A percentile compares a stretch with the other conserved stretches of the same genome.
Evolutionary conservation across 2,888 invertebrate genomes (phyloP).

Genomic region (Hypsopygia costalis): DNA sequence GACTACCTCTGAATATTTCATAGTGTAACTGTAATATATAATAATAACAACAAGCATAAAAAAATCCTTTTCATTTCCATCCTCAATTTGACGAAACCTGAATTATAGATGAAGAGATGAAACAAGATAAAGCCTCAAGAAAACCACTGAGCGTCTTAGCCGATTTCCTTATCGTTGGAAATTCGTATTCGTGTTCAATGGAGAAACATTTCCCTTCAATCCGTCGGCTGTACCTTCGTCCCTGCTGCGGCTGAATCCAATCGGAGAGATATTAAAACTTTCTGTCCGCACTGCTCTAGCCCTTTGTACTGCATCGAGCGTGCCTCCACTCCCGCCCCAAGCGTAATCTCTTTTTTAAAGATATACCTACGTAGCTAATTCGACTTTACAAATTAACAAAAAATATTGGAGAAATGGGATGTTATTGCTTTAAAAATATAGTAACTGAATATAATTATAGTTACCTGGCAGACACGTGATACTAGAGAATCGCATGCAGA

Average conservation of each 20-base stretch:
- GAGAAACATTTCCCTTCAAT: slow-evolving; percentile 55
- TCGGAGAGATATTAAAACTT: slow-evolving; percentile 78
- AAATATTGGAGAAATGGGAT: slow-evolving; percentile 14
- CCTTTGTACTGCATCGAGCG: slow-evolving; percentile 52
- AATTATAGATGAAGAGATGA: slow-evolving; percentile 13
- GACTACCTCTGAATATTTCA: too few species aligned
- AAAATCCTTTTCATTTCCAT: too few species aligned
- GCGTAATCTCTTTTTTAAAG: slow-evolving; percentile 44
- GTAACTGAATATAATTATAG: too few species aligned
- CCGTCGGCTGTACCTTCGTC: slow-evolving; percentile 49
- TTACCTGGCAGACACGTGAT: too few species aligned
- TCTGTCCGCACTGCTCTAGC: slow-evolving; percentile 53
- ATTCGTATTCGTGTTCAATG: slow-evolving; percentile 64
- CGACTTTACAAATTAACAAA: slow-evolving; percentile 31
- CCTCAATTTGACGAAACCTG: not conserved
- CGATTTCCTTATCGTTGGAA: slow-evolving; percentile 57
- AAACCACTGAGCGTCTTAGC: slow-evolving; percentile 34
- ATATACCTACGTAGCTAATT: slow-evolving; percentile 43
- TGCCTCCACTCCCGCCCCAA: slow-evolving; percentile 34
- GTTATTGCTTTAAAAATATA: not conserved
- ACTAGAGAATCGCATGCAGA: too few species aligned
- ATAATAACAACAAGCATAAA: too few species aligned
- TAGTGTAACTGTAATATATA: too few species aligned
- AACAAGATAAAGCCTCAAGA: slow-evolving; percentile 20
- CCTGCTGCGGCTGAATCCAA: slow-evolving; percentile 66